Conservation (phyloP, 2,888 invertebrate species). For the Amiota communis region DNA sequence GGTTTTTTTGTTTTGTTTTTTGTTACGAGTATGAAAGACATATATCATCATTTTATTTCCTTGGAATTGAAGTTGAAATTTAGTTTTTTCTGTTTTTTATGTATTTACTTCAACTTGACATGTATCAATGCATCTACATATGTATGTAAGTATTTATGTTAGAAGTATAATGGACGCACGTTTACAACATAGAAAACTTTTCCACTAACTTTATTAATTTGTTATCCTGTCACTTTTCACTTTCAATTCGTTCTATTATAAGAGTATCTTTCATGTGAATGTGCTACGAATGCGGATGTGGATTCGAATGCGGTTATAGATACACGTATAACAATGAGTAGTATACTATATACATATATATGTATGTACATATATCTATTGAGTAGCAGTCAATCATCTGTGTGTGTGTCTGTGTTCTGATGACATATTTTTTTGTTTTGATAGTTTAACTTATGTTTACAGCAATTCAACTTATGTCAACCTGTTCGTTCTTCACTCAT, state of each 20-base stretch:
- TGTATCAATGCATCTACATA: neutral
- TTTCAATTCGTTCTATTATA: slow-evolving; percentile 47
- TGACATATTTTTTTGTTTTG: too few relatives aligned
- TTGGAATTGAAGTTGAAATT: neutral
- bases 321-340: too few relatives aligned
- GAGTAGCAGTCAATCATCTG: too few relatives aligned
- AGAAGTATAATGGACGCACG: slow-evolving; percentile 31
- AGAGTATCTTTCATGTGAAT: neutral
- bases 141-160: slow-evolving; percentile 34
- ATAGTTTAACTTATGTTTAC: too few relatives aligned
- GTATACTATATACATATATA: too few relatives aligned
- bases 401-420: too few relatives aligned
- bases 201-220: slow-evolving; percentile 61
- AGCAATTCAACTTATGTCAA: too few relatives aligned
- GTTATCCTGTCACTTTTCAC: slow-evolving; percentile 61
- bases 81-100: neutral
- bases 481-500: too few relatives aligned
- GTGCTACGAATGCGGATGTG: neutral
- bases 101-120: neutral
- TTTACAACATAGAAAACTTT: slow-evolving; percentile 42
- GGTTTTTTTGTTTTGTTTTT: neutral
- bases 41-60: neutral
- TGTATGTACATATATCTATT: too few relatives aligned
- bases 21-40: neutral
- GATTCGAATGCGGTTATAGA: neutral